Base-by-base conservation (phyloP, 2,888 invertebrate species). In the Ophion ellenae region DNA sequence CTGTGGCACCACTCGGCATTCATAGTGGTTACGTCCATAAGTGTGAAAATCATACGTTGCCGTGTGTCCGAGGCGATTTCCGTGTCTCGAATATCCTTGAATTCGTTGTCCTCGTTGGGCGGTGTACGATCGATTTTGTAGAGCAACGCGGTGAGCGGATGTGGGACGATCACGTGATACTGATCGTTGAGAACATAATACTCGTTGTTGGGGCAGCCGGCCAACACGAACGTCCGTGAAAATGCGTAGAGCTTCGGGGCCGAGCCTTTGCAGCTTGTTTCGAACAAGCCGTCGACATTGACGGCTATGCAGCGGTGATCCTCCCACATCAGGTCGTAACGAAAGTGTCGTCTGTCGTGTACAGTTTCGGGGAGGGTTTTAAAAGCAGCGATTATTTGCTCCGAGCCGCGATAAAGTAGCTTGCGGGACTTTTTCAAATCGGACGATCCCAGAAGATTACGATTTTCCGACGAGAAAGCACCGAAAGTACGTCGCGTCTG, bases 101-200 rank as follows among this genome's bases (percentile, higher is more conserved):
- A 11, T 24, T 61, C 61, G 2, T 24, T 59, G 70, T 28, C 1
- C 36, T 53, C 1, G 87, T 53, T 67, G 4, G 76, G 9, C 0
- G 81, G 67, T 5, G 83, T n/a, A 3, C 78, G 70, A n/a, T 84
- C 80, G 69, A 76, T 83, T 28, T 90, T 88, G 28, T 87, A 87
- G 2, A 74, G 77, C 17, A 84, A 66, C 9, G 85, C 78, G 11
- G 87, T 78, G 4, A 89, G 85, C 64, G 85, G 83, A 24, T 86
- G 85, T n/a, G 89, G 40, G 2, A 28, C 59, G 4, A 61, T 61
- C 6, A 97, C 95, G 90, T 96, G 95, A 14, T 96, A 89, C 94
- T 96, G 95, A 90, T 97, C 97, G 90, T 97, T 96, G 2, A 94
- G 91, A 77, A 97, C 96, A 87, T 95, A 95, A 91, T 96, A 97